These are phyloP conservation scores for Dichetophora obliterata DNA, from an alignment of 2,888 invertebrate genomes.

Conservation along the genomic window DNA sequence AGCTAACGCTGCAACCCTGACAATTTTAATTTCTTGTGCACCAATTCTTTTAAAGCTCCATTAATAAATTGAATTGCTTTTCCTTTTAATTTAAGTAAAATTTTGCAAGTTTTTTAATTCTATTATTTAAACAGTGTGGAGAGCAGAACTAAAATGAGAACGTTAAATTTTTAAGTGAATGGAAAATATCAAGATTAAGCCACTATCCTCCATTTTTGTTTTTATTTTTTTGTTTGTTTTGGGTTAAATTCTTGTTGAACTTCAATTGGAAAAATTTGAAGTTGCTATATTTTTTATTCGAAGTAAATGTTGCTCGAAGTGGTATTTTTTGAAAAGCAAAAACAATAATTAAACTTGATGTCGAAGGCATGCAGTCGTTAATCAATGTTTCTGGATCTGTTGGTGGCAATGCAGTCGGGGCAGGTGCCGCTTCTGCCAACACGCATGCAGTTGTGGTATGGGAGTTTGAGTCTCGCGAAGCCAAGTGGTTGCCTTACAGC, in stretches of 20 bases:
- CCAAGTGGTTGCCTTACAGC: slow-evolving; percentile 86
- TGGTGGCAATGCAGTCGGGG: slow-evolving; percentile 12
- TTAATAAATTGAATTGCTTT: slow-evolving; percentile 1
- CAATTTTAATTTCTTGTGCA: no score
- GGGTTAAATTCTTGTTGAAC: not conserved
- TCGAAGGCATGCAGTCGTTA: slow-evolving; percentile 16
- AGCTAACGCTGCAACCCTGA: no score
- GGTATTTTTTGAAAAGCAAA: not conserved
- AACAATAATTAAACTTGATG: not conserved
- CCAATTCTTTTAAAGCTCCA: not conserved
- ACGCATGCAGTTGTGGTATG: slow-evolving; percentile 70
- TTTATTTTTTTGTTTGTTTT: slow-evolving; percentile 24
- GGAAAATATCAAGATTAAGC: not conserved
- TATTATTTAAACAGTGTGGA: not conserved
- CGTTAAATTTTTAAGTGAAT: not conserved
- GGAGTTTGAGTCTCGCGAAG: slow-evolving; percentile 68
- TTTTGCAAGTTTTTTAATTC: not conserved
- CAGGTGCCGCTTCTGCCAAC: slow-evolving; percentile 40
- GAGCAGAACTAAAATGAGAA: not conserved
- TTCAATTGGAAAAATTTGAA: slow-evolving; percentile 19
- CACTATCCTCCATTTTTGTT: slow-evolving; percentile 12
- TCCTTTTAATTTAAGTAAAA: not conserved
- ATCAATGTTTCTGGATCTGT: slow-evolving; percentile 11
- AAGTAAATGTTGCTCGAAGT: not conserved
- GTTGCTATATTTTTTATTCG: not conserved